Base-by-base conservation (phyloP, 2,113 vertebrate genomes). In the Neolamprologus sp. region DNA sequence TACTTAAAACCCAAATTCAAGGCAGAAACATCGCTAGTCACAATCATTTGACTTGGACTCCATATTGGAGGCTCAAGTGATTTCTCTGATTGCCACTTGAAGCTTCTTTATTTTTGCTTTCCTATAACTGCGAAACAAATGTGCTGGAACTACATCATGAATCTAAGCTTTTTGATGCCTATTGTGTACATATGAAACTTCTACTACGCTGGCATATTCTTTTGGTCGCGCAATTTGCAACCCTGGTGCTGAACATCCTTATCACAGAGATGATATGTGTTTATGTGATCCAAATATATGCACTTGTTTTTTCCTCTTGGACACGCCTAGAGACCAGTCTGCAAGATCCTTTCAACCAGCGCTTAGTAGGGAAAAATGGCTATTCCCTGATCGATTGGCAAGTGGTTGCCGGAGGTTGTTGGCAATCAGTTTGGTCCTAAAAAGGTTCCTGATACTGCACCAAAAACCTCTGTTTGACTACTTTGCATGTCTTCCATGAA, bases 51-150 rank as follows among this genome's bases (percentile, higher is more conserved):
- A 23, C 21, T 42, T 42, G 2, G 7, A 42, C 13, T 1, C 0
- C 0, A 26, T 26, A 16, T 40, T 26, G 65, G 21, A 23, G 65
- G 37, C 40, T 26, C 35, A 42, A 71, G 65, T 23, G n/a, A 42
- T 71, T 71, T 73, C 2, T 73, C 37, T 26, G 21, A 73, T 0
- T 17, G 37, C 2, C 65, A 73, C 37, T 42, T 73, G 0, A 73
- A 45, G 65, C 21, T 73, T 45, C 40, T 73, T 45, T 26, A 7
- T 26, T 17, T 68, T 68, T 68, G 37, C 40, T 47, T 42, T 47
- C 21, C 21, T 45, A 0, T 45, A 73, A 45, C 68, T 47, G 68
- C 3, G 3, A 26, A 45, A 75, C 21, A 1, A 73, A 73, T 73
- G 9, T 26, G 14, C 23, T 75, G 71, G 8, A 75, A 75, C 8